Conservation (phyloP, 2,797 vertebrate genomes). For the Sphenodon punctatus region DNA sequence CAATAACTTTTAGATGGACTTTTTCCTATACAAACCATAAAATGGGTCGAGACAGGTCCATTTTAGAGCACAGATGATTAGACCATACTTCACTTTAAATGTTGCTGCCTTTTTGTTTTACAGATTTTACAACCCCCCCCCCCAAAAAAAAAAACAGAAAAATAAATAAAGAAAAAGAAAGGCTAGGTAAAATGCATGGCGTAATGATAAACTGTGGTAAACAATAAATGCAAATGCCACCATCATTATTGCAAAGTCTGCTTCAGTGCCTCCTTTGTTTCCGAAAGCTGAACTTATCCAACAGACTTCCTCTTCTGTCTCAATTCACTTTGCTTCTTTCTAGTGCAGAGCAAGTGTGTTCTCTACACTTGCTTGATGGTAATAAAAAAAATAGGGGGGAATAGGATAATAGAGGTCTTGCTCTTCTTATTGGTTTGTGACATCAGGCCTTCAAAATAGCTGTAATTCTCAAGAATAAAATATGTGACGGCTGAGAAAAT, state of each 20-base stretch:
- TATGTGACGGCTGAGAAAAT: constrained; percentile 75
- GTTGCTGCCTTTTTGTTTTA: constrained; percentile 66
- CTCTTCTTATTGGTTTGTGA: constrained; percentile 57
- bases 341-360: constrained; percentile 47
- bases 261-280: constrained; percentile 58
- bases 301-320: constrained; percentile 56
- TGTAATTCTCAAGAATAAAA: constrained; percentile 70
- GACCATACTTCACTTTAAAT: constrained; percentile 63
- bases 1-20: constrained; percentile 57
- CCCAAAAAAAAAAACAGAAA: constrained; percentile 61
- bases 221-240: constrained; percentile 61
- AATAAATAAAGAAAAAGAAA: constrained; percentile 59
- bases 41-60: constrained; percentile 56
- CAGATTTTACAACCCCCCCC: too few relatives aligned
- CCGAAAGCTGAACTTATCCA: constrained; percentile 52
- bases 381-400: constrained; percentile 38
- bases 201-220: constrained; percentile 59
- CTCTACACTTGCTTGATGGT: constrained; percentile 52
- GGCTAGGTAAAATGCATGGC: constrained; percentile 63
- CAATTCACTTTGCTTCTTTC: constrained; percentile 62
- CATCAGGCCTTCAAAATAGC: constrained; percentile 67
- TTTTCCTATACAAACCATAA: constrained; percentile 70
- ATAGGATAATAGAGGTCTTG: constrained; percentile 55
- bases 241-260: constrained; percentile 70
- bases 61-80: constrained; percentile 64